Conservation (phyloP, 2,113 vertebrate species). For the Oreochromis aureus region DNA sequence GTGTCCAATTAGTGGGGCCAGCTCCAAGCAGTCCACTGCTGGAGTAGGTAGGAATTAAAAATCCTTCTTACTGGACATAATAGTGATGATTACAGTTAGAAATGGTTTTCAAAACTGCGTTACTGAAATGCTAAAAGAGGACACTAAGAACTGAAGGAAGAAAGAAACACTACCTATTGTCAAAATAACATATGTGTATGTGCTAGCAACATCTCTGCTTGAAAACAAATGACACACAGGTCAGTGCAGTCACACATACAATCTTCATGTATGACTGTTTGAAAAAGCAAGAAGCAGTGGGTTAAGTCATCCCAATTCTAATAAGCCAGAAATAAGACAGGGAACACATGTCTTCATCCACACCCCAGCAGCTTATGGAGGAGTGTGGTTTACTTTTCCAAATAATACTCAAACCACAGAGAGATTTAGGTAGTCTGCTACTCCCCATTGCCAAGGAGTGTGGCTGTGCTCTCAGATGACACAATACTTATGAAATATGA, state of each 20-base stretch:
- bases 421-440: constrained; percentile 42
- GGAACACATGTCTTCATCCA: constrained; percentile 22
- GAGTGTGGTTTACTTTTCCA: constrained; percentile 56
- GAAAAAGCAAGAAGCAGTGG: constrained; percentile 11
- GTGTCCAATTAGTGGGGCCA: constrained; percentile 55
- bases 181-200: not conserved
- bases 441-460: constrained; percentile 25
- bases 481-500: constrained; percentile 50
- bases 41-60: not conserved
- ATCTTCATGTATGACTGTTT: constrained; percentile 1
- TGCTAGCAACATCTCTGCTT: not conserved
- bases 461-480: constrained; percentile 46
- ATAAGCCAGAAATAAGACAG: constrained; percentile 42
- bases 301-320: constrained; percentile 28
- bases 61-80: not conserved
- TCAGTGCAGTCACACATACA: not conserved
- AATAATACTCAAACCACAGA: constrained; percentile 57
- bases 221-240: constrained; percentile 16
- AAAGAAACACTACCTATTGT: not conserved
- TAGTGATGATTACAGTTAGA: not conserved
- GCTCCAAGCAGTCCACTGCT: not conserved
- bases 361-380: constrained; percentile 33
- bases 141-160: not conserved
- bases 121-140: not conserved
- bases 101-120: not conserved